Evolutionary conservation across 64 coral and sea anemone genomes (phyloP).

Genomic region (Pachyseris speciosa): DNA sequence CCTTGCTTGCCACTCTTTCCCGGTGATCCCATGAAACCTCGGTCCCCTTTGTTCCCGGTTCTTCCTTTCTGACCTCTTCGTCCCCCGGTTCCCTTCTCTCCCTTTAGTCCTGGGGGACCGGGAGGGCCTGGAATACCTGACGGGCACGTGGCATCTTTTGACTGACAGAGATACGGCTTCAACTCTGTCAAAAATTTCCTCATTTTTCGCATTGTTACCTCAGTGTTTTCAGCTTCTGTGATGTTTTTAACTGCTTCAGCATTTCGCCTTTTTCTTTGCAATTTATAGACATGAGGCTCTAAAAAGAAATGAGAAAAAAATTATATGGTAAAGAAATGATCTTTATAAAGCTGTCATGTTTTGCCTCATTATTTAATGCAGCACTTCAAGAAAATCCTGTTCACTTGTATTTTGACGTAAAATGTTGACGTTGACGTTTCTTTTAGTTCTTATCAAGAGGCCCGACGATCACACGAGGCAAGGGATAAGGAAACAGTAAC

Average conservation of each 20-base stretch:
- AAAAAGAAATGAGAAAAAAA: not conserved
- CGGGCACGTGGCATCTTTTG: not conserved
- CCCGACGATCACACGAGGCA: no score
- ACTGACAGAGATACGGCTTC: not conserved
- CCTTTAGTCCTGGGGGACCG: constrained; percentile 15
- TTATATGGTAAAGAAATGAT: no score
- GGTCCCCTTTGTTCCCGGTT: not conserved
- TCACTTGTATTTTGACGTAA: no score
- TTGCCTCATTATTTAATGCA: no score
- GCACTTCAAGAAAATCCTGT: no score
- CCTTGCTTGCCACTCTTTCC: constrained; percentile 31
- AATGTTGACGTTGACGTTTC: no score
- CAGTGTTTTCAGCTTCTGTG: not conserved
- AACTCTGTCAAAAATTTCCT: not conserved
- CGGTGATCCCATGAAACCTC: constrained; percentile 17
- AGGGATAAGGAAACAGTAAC: no score
- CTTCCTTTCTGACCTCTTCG: constrained; percentile 14
- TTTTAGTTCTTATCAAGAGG: no score
- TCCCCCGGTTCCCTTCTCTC: constrained; percentile 21
- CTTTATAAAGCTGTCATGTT: no score
- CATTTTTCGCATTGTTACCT: not conserved
- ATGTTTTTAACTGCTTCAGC: not conserved
- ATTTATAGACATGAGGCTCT: not conserved
- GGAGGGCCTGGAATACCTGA: not conserved
- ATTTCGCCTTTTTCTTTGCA: not conserved